Conservation (phyloP, 2,113 vertebrate genomes). For the Chlamydotis undulata region DNA sequence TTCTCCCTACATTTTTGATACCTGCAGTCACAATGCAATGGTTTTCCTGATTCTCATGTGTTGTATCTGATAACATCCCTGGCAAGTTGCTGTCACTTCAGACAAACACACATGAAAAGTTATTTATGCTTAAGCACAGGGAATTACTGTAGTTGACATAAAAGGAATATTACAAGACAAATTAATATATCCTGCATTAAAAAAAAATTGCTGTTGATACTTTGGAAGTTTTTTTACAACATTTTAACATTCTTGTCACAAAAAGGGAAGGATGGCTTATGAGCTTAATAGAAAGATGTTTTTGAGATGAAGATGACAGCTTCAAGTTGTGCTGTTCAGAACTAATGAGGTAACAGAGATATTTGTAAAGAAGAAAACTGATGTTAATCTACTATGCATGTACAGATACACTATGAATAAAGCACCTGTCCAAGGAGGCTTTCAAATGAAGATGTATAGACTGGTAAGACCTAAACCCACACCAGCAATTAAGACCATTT, state of each 20-base stretch:
- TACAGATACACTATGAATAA: not conserved
- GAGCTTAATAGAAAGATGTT: not conserved
- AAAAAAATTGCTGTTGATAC: constrained; percentile 24
- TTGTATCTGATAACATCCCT: constrained; percentile 31
- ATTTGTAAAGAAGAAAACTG: not conserved
- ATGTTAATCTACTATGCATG: not conserved
- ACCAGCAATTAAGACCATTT: accelerated
- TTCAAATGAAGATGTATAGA: not conserved
- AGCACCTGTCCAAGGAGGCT: not conserved
- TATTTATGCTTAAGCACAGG: constrained; percentile 58
- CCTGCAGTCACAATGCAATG: constrained; percentile 15
- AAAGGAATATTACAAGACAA: constrained; percentile 65
- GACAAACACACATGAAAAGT: constrained; percentile 22
- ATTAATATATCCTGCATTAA: constrained; percentile 63
- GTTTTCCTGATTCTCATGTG: constrained; percentile 46
- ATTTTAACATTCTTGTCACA: constrained; percentile 30
- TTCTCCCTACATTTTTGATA: constrained; percentile 57
- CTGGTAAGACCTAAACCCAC: not conserved
- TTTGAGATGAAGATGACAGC: not conserved
- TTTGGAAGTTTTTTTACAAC: constrained; percentile 14
- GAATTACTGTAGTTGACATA: constrained; percentile 62
- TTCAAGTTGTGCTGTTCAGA: not conserved
- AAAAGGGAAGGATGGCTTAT: constrained; percentile 8
- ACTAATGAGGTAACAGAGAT: not conserved
- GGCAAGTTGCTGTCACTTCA: constrained; percentile 68